A percentile compares a stretch with the other conserved stretches of the same genome.
Evolutionary conservation across 2,113 vertebrate genomes (phyloP).

Genomic region (Lycaon pictus): DNA sequence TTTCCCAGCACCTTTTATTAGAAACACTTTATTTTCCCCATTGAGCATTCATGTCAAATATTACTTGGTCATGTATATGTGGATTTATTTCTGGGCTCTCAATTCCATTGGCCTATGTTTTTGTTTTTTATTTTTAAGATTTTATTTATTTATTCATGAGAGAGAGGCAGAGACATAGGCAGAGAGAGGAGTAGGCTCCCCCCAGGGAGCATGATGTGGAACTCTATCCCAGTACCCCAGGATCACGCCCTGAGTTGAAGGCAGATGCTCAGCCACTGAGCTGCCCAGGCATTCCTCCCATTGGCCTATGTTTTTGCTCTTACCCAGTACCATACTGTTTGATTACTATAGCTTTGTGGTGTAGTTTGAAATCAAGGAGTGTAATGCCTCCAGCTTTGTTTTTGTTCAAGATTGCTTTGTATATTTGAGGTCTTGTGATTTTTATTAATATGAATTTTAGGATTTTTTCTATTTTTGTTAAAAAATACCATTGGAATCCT

Average conservation of each 20-base stretch:
- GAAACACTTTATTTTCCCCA: neutral
- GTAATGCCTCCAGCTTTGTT: neutral
- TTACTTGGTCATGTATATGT: neutral
- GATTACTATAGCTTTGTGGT: neutral
- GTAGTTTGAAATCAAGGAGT: neutral
- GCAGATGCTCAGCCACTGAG: too few species aligned
- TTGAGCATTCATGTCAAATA: neutral
- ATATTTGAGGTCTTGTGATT: neutral
- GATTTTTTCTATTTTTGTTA: neutral
- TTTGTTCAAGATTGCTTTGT: neutral
- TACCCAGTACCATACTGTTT: neutral
- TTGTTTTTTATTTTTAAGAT: too few species aligned
- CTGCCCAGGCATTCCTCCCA: too few species aligned
- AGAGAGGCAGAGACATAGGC: too few species aligned
- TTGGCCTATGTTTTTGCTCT: neutral
- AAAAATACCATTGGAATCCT: neutral
- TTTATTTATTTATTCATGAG: too few species aligned
- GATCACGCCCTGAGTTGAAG: too few species aligned
- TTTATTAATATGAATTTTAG: neutral
- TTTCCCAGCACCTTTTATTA: neutral
- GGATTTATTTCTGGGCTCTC: neutral
- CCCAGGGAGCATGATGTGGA: too few species aligned
- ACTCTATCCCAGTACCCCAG: too few species aligned
- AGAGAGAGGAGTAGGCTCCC: too few species aligned
- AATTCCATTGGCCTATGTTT: neutral